Percentiles rank a stretch among this genome's conserved stretches.
Evolutionary conservation across 2,888 invertebrate genomes (phyloP).

Genomic region (Eucriotettix oculatus): DNA sequence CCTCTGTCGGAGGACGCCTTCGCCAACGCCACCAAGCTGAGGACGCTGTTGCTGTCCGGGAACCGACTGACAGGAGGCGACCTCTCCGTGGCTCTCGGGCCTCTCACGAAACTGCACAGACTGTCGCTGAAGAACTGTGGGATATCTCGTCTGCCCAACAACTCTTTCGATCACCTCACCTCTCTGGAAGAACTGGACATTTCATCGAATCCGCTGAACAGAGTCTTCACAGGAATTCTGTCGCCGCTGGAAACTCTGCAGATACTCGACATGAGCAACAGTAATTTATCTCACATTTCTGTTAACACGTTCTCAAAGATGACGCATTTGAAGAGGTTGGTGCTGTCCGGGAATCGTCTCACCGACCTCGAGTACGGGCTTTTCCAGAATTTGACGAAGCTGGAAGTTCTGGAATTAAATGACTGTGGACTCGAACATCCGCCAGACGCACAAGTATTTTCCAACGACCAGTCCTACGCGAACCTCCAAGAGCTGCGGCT

Average conservation of each 20-base stretch:
- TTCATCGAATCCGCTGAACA: slow-evolving; percentile 49
- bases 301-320: slow-evolving; percentile 50
- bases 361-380: slow-evolving; percentile 47
- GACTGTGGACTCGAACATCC: slow-evolving; percentile 47
- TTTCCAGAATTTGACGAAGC: slow-evolving; percentile 46
- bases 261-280: slow-evolving; percentile 56
- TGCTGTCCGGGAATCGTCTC: slow-evolving; percentile 51
- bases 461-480: slow-evolving; percentile 40
- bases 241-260: slow-evolving; percentile 47
- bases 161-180: slow-evolving; percentile 44
- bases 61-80: slow-evolving; percentile 52
- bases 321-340: slow-evolving; percentile 44
- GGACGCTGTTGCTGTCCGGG: slow-evolving; percentile 45
- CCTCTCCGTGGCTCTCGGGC: slow-evolving; percentile 38
- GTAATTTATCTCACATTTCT: slow-evolving; percentile 45
- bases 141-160: slow-evolving; percentile 41
- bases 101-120: slow-evolving; percentile 44
- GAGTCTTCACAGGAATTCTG: slow-evolving; percentile 46
- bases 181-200: slow-evolving; percentile 50
- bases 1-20: slow-evolving; percentile 52
- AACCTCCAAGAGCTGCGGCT: slow-evolving; percentile 49
- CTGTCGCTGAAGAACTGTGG: slow-evolving; percentile 50
- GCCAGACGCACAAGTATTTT: slow-evolving; percentile 43
- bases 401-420: slow-evolving; percentile 49
- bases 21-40: slow-evolving; percentile 45